These are phyloP conservation scores for Petromus typicus DNA, from an alignment of 2,113 vertebrate genomes.

Conservation along the genomic window DNA sequence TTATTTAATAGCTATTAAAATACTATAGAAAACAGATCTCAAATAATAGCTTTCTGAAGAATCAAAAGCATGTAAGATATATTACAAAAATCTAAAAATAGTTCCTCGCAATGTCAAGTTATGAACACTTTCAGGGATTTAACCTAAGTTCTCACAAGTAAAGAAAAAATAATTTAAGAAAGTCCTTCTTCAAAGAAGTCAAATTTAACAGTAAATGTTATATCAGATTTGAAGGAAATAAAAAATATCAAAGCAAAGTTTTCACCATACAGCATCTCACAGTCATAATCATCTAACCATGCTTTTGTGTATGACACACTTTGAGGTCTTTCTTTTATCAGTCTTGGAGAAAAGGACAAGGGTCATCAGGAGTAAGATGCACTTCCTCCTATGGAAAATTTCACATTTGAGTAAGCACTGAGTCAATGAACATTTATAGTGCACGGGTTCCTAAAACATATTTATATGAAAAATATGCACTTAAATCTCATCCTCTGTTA, in stretches of 20 bases:
- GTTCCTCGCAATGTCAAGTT: neutral
- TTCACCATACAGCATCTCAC: neutral
- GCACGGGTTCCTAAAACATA: constrained; percentile 29
- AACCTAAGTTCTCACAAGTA: constrained; percentile 60
- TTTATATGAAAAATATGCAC: neutral
- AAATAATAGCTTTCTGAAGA: constrained; percentile 2
- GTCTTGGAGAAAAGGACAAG: neutral
- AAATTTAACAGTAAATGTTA: constrained; percentile 58
- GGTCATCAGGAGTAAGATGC: neutral
- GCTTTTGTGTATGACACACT: neutral
- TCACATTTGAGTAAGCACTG: neutral
- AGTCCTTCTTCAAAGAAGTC: constrained; percentile 1
- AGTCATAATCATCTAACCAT: neutral
- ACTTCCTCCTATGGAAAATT: neutral
- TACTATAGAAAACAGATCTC: neutral
- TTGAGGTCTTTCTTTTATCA: neutral
- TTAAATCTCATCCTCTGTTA: constrained; percentile 53
- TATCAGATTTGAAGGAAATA: neutral
- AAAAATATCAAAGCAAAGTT: constrained; percentile 43
- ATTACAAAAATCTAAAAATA: constrained; percentile 14
- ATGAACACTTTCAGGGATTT: neutral
- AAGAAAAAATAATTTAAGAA: neutral
- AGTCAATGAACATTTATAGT: neutral
- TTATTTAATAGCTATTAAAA: neutral
- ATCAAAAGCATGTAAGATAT: neutral